Percentiles rank a stretch among this genome's conserved stretches.
Evolutionary conservation across 2,113 vertebrate species (phyloP).

Genomic region (Uria lomvia): DNA sequence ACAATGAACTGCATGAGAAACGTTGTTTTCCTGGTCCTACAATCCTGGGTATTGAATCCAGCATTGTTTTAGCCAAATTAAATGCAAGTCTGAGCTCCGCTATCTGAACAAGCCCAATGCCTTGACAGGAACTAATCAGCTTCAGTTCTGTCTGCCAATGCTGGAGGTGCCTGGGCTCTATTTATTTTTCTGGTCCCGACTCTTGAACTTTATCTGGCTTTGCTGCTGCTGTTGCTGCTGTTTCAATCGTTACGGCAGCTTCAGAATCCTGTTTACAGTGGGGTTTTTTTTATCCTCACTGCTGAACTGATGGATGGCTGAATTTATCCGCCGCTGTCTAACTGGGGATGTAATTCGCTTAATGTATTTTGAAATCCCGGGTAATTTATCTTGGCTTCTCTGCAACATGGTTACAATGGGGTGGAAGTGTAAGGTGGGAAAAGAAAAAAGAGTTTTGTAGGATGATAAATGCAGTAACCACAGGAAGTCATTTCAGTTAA

Average conservation of each 20-base stretch:
- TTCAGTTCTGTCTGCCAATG: background rate
- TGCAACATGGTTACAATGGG: background rate
- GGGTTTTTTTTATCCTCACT: background rate
- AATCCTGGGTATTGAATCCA: background rate
- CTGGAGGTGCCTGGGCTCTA: background rate
- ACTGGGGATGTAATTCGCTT: conserved; percentile 73
- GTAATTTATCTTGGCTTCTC: conserved; percentile 66
- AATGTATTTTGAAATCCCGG: conserved; percentile 67
- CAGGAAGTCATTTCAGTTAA: conserved; percentile 22
- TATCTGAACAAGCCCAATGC: background rate
- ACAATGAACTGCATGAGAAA: background rate
- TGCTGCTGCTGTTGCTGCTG: conserved; percentile 10
- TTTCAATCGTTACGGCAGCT: conserved; percentile 33
- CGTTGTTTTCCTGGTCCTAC: background rate
- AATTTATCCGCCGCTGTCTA: conserved; percentile 70
- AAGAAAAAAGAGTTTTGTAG: background rate
- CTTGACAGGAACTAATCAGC: background rate
- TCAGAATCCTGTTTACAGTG: conserved; percentile 18
- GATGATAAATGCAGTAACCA: conserved; percentile 33
- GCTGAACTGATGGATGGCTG: conserved; percentile 65
- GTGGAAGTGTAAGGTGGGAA: conserved; percentile 37
- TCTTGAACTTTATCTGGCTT: conserved; percentile 48
- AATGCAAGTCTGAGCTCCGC: background rate
- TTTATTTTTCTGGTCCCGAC: conserved; percentile 35
- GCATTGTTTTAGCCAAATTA: background rate